These are phyloP conservation scores for Beroe ovata DNA, from an alignment of 37 sponge, comb jelly and placozoan genomes.

Conservation along the genomic window DNA sequence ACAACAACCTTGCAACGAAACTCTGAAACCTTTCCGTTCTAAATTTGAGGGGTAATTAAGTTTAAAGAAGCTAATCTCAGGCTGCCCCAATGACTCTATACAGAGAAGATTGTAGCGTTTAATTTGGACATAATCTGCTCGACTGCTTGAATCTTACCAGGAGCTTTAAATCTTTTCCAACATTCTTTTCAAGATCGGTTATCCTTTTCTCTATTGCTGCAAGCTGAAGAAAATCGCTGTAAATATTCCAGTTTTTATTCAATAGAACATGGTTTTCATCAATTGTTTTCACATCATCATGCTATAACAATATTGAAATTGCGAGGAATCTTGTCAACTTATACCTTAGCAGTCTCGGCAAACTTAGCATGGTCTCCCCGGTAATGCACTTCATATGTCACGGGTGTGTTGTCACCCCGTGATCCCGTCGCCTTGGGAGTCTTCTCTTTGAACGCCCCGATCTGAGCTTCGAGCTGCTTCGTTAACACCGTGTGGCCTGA, in stretches of 20 bases:
- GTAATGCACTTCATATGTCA: conserved; percentile 60
- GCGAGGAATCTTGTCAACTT: no score
- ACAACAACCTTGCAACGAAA: no score
- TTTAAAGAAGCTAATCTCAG: no score
- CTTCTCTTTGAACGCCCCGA: conserved; percentile 40
- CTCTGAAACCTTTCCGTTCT: no score
- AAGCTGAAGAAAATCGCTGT: background rate
- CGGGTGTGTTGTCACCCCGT: background rate
- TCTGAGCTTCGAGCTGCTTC: conserved; percentile 46
- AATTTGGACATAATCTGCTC: no score
- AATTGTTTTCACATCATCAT: no score
- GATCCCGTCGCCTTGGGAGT: background rate
- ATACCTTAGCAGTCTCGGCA: conserved; percentile 43
- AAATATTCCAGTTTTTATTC: no score
- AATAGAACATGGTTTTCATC: no score
- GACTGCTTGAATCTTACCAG: background rate
- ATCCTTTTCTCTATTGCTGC: conserved; percentile 58
- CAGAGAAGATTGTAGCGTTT: no score
- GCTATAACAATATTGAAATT: no score
- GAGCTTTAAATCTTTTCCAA: conserved; percentile 46
- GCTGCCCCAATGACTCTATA: no score
- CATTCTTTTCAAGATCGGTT: conserved; percentile 28
- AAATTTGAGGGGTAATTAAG: no score
- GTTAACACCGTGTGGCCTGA: conserved; percentile 27
- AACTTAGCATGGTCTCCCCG: conserved; percentile 67